phyloP scores from a whole-genome alignment of 2,113 vertebrate genomes.

The Petrocephalus zakoni region DNA sequence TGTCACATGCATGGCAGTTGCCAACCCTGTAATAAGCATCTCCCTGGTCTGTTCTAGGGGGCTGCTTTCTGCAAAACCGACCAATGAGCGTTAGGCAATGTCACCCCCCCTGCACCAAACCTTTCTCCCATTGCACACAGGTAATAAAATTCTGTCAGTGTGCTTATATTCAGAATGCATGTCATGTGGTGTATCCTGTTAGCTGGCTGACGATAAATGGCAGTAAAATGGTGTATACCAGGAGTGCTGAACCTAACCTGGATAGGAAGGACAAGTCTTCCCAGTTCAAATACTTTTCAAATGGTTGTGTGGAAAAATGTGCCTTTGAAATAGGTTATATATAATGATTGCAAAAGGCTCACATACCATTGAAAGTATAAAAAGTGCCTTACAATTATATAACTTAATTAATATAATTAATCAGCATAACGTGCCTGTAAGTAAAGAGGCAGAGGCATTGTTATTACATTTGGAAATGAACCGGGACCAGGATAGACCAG shows the following conservation, averaged over 20 bases:
- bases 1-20: too few species aligned
- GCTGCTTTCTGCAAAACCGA: slow-evolving; percentile 72
- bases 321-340: neutral
- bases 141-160: slow-evolving; percentile 54
- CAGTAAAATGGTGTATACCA: neutral
- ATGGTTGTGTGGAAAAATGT: neutral
- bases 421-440: neutral
- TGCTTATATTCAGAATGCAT: neutral
- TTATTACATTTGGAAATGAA: neutral
- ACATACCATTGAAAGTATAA: neutral
- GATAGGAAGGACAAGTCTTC: neutral
- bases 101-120: slow-evolving; percentile 84
- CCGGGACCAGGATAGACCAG: neutral
- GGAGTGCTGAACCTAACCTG: neutral
- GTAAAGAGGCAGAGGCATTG: neutral
- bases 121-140: slow-evolving; percentile 95
- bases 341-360: neutral
- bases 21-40: slow-evolving; percentile 9
- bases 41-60: slow-evolving; percentile 68
- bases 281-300: neutral
- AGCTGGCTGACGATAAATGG: neutral
- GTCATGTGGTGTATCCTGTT: neutral
- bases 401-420: neutral
- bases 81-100: slow-evolving; percentile 76
- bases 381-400: neutral